Conservation (phyloP, 2,113 vertebrate species). For the Ictalurus furcatus region DNA sequence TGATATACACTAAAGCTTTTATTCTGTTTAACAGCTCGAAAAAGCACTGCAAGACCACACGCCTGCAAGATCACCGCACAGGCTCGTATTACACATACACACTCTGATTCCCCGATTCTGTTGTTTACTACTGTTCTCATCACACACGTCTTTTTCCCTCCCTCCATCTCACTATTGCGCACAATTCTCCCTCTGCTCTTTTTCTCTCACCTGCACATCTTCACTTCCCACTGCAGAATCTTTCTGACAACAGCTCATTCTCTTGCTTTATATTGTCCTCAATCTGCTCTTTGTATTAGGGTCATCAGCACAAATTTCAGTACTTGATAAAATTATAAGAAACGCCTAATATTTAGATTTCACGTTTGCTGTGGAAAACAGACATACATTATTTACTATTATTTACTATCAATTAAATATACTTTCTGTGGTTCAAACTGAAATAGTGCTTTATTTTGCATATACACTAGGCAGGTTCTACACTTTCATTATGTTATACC, state of each 20-base stretch:
- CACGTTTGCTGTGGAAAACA: neutral
- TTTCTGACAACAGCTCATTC: conserved; percentile 5
- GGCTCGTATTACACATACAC: neutral
- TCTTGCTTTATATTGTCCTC: neutral
- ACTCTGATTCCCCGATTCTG: neutral
- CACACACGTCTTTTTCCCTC: conserved; percentile 20
- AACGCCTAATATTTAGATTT: neutral
- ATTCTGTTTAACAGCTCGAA: neutral
- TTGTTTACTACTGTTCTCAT: conserved; percentile 33
- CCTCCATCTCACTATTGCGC: neutral
- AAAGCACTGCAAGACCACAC: neutral
- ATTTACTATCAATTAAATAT: too few species aligned
- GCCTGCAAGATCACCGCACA: neutral
- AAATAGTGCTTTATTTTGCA: neutral
- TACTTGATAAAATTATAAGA: neutral
- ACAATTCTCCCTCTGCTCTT: conserved; percentile 21
- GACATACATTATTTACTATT: too few species aligned
- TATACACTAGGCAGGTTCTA: neutral
- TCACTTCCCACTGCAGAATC: conserved; percentile 20
- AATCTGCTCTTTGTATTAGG: neutral
- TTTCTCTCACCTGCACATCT: conserved; percentile 8
- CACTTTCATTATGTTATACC: neutral
- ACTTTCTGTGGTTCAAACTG: neutral
- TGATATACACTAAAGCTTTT: neutral
- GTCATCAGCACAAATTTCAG: neutral